Conservation (phyloP, 1,140 invertebrate species). For the Camponotus pennsylvanicus region DNA sequence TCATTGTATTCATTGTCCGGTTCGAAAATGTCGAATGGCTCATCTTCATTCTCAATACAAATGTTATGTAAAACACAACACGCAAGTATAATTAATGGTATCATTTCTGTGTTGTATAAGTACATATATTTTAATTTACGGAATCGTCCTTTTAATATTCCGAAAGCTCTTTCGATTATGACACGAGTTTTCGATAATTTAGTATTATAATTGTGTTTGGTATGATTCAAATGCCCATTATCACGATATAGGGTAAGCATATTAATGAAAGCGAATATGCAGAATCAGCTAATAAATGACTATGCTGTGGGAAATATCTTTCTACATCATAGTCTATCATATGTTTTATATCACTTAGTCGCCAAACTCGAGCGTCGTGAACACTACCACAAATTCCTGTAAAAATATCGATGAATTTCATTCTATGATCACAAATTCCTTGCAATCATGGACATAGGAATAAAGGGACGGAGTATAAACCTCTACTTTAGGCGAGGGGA, state of each 20-base stretch:
- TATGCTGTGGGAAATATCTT: neutral
- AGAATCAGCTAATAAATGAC: slow-evolving; percentile 4
- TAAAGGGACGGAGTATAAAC: no score
- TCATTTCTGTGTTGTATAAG: neutral
- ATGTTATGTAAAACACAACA: neutral
- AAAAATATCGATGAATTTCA: slow-evolving; percentile 29
- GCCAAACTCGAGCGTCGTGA: slow-evolving; percentile 6
- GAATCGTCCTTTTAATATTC: neutral
- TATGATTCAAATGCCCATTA: neutral
- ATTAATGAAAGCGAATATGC: slow-evolving; percentile 4
- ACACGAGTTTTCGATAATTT: neutral
- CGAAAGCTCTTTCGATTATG: neutral
- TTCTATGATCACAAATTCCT: slow-evolving; percentile 14
- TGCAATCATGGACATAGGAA: neutral
- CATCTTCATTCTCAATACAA: neutral
- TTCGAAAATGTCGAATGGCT: neutral
- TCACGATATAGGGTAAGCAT: slow-evolving; percentile 6
- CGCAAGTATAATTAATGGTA: neutral
- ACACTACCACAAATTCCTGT: slow-evolving; percentile 22
- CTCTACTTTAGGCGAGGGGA: no score
- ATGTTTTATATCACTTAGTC: neutral
- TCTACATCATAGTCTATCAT: neutral
- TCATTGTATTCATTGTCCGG: neutral
- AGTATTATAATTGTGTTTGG: slow-evolving; percentile 8
- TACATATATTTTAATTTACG: neutral